Conservation (phyloP, 2,888 invertebrate genomes). For the Galerucella pusilla region DNA sequence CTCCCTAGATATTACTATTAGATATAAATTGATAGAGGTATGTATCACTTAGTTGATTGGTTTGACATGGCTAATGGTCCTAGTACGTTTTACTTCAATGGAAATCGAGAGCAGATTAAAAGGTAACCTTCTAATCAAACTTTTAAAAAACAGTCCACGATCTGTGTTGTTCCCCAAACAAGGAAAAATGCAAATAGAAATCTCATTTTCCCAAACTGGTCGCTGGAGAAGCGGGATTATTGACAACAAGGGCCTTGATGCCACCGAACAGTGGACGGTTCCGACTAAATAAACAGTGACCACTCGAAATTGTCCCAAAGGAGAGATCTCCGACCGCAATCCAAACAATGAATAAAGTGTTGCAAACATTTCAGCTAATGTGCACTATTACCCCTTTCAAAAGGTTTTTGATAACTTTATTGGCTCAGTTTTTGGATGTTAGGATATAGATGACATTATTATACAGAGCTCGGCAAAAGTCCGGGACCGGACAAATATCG, state of each 20-base stretch:
- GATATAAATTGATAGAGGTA: too few relatives aligned
- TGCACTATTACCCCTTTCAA: slow-evolving; percentile 51
- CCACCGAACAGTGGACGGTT: slow-evolving; percentile 30
- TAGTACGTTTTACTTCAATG: background rate
- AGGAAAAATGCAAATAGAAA: slow-evolving; percentile 39
- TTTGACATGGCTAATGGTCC: too few relatives aligned
- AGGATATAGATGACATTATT: background rate
- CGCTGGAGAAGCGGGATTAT: slow-evolving; percentile 20
- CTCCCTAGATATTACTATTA: too few relatives aligned
- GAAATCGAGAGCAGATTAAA: slow-evolving; percentile 35
- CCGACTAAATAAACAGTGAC: slow-evolving; percentile 58
- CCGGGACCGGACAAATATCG: too few relatives aligned
- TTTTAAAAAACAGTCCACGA: slow-evolving; percentile 27
- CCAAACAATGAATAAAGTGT: slow-evolving; percentile 55
- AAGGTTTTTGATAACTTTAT: slow-evolving; percentile 48
- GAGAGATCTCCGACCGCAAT: slow-evolving; percentile 53
- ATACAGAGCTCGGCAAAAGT: too few relatives aligned
- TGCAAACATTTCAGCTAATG: slow-evolving; percentile 54
- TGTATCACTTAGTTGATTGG: too few relatives aligned
- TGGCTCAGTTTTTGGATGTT: background rate
- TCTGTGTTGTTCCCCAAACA: slow-evolving; percentile 16
- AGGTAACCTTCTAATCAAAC: slow-evolving; percentile 19
- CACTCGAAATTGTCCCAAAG: slow-evolving; percentile 58
- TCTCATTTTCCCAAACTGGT: slow-evolving; percentile 36
- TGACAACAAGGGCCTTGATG: slow-evolving; percentile 28